Evolutionary conservation across 2,888 invertebrate species (phyloP), one percentile per base, ranked within the genome.

Genomic region (Drosophila mulleri): DNA sequence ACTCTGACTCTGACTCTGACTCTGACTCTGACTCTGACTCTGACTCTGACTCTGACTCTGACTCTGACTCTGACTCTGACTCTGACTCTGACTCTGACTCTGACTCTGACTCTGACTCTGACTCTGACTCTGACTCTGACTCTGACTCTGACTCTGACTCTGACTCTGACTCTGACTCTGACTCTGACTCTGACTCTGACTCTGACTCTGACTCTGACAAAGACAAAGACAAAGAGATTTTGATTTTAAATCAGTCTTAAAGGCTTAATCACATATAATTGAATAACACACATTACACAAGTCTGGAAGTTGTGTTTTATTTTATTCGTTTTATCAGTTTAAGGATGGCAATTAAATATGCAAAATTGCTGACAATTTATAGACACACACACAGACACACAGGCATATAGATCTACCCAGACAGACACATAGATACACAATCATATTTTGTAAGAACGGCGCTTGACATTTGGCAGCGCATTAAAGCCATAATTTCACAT

Each of bases 401-500:
- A 23, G 4, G 8, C 26, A 50, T 12, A 26, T 0, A 37, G 14
- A 4, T 5, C 2, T 6, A 39, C 6, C 26, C 16, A 20, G 16
- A 47, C 32, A 16, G 16, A 7, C 12, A 44, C 11, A 35, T 14
- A n/a, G 9, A 56, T 20, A 32, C 7, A 32, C 2, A 18, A 35
- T 11, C 65, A 67, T 61, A 62, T 77, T 58, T 68, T 72, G 67
- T 59, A 72, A 68, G 63, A 58, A 71, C 35, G 39, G 14, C 41
- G 41, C 41, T 62, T 88, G 78, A 75, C 73, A 64, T 69, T 67
- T 64, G 66, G 69, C 68, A 72, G 59, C 52, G 60, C 88, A 87
- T 87, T 87, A 87, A 80, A 87, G 81, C 67, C 79, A 86, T 86
- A 87, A 84, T 89, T 86, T 82, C 79, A 77, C 88, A 87, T 87